Conservation (phyloP, 2,797 vertebrate species). For the Artibeus lituratus region DNA sequence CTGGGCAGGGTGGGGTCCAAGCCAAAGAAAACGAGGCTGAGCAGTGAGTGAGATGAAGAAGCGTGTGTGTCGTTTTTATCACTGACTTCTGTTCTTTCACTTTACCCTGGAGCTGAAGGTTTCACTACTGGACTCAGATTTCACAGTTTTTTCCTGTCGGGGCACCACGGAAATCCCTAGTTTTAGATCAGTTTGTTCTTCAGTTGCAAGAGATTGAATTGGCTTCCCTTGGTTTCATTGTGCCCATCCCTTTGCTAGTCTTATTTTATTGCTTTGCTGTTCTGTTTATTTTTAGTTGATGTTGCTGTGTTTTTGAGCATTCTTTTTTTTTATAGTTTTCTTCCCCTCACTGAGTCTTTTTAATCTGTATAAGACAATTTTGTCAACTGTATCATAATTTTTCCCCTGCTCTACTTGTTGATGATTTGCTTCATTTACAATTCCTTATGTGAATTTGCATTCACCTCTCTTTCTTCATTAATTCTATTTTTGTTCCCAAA, state of each 20-base stretch:
- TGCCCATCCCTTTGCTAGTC: too few relatives aligned
- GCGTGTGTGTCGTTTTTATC: rapidly evolving
- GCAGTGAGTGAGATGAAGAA: background rate
- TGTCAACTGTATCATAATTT: background rate
- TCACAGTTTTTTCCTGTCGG: background rate
- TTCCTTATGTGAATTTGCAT: background rate
- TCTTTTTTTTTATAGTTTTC: background rate
- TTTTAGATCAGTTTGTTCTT: background rate
- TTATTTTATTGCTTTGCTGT: background rate
- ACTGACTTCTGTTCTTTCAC: background rate
- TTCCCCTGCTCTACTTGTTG: background rate
- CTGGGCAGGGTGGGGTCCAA: background rate
- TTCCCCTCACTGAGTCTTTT: background rate
- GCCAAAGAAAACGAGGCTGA: background rate
- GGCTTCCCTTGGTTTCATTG: background rate
- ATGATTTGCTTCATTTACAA: background rate
- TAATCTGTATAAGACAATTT: background rate
- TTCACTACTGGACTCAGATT: too few relatives aligned
- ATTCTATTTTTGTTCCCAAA: background rate
- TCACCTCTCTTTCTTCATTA: background rate
- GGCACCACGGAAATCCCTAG: background rate
- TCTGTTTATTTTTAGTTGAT: background rate
- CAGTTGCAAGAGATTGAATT: rapidly evolving
- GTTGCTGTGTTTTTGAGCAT: background rate
- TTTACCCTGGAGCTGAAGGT: too few relatives aligned